Evolutionary conservation across 37 sponge, comb jelly and placozoan species (phyloP).

Genomic region (Aplysina aerophoba): DNA sequence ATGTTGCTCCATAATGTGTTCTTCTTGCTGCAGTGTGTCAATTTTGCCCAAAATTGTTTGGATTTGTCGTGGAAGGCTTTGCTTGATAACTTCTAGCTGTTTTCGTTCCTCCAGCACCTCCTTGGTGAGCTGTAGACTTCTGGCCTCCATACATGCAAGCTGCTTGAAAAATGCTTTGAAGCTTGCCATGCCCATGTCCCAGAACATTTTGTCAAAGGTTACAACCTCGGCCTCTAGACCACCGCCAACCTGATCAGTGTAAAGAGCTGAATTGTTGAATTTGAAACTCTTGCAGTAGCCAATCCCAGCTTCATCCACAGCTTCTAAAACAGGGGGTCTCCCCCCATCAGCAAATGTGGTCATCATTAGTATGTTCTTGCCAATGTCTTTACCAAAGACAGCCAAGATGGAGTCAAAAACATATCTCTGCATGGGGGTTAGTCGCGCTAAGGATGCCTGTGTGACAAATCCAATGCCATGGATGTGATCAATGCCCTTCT

Average conservation of each 20-base stretch:
- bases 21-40: slow-evolving; percentile 55
- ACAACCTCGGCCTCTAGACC: neutral
- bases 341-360: slow-evolving; percentile 67
- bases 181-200: slow-evolving; percentile 74
- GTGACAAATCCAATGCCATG: slow-evolving; percentile 72
- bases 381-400: slow-evolving; percentile 66
- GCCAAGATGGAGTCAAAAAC: slow-evolving; percentile 62
- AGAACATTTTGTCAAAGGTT: slow-evolving; percentile 60
- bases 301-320: slow-evolving; percentile 48
- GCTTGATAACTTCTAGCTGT: slow-evolving; percentile 48
- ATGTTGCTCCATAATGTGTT: slow-evolving; percentile 32
- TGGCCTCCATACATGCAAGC: slow-evolving; percentile 4
- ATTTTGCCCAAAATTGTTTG: slow-evolving; percentile 45
- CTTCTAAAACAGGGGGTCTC: slow-evolving; percentile 52
- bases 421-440: slow-evolving; percentile 60
- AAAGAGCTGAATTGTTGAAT: slow-evolving; percentile 78
- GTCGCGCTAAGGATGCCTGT: slow-evolving; percentile 46
- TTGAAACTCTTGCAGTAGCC: slow-evolving; percentile 25
- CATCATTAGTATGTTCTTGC: slow-evolving; percentile 57
- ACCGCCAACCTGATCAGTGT: neutral
- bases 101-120: slow-evolving; percentile 63
- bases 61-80: slow-evolving; percentile 56
- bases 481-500: slow-evolving; percentile 47
- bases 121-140: slow-evolving; percentile 59
- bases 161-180: slow-evolving; percentile 57